Conservation (phyloP, 2,797 vertebrate species). For the Mallotus villosus region DNA sequence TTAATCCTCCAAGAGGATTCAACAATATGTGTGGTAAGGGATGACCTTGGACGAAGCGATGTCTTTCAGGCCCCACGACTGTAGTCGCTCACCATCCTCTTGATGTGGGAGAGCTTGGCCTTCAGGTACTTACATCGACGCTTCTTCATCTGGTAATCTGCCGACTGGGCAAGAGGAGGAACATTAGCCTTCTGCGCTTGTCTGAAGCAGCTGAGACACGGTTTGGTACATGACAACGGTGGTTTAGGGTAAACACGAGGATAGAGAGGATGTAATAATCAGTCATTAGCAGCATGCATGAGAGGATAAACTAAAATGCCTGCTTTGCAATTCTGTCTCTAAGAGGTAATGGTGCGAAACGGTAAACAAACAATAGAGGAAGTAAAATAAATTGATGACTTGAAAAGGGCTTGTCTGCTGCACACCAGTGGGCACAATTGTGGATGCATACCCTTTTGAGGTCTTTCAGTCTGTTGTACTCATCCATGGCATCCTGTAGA, state of each 20-base stretch:
- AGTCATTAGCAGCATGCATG: not conserved
- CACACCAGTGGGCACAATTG: not conserved
- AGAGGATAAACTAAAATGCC: not conserved
- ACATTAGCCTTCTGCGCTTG: not conserved
- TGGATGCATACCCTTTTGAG: conserved; percentile 71
- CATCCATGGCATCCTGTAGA: conserved; percentile 76
- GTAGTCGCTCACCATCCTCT: conserved; percentile 85
- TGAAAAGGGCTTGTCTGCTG: not conserved
- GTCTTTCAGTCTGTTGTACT: conserved; percentile 77
- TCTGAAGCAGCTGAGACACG: too few species aligned
- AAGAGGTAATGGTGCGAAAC: not conserved
- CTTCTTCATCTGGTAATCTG: conserved; percentile 83
- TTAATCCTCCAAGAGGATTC: not conserved
- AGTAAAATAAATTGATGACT: not conserved
- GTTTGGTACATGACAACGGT: not conserved
- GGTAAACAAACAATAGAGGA: not conserved
- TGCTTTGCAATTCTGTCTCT: not conserved
- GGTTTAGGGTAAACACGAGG: not conserved
- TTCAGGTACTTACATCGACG: conserved; percentile 84
- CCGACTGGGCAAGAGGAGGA: conserved; percentile 62
- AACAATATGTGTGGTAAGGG: not conserved
- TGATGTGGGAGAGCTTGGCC: conserved; percentile 86
- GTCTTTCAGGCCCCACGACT: conserved; percentile 63
- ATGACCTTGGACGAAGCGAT: not conserved
- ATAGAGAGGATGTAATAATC: not conserved